Evolutionary conservation across 2,797 vertebrate genomes (phyloP).

Genomic region (Miichthys miiuy): DNA sequence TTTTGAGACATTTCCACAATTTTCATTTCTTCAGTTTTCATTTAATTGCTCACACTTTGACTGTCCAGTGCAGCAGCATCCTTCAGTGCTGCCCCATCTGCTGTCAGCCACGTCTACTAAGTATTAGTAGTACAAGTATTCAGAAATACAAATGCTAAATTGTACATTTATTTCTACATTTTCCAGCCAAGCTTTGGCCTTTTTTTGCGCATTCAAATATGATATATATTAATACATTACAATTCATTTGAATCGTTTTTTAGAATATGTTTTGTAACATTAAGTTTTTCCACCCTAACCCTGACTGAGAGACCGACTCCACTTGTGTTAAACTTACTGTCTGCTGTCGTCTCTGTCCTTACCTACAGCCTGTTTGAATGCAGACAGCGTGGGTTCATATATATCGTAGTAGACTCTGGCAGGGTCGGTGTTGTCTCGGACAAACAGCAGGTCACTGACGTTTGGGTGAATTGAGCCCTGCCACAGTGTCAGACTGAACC

Average conservation of each 20-base stretch:
- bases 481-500: slow-evolving; percentile 91
- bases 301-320: too few relatives aligned
- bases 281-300: too few relatives aligned
- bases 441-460: slow-evolving; percentile 87
- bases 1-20: not conserved
- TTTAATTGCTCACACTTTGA: not conserved
- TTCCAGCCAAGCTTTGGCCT: too few relatives aligned
- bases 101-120: not conserved
- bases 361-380: slow-evolving; percentile 86
- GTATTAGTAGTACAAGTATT: too few relatives aligned
- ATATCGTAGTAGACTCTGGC: slow-evolving; percentile 89
- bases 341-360: slow-evolving; percentile 39
- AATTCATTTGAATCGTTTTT: too few relatives aligned
- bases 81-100: not conserved
- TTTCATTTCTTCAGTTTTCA: too few relatives aligned
- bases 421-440: slow-evolving; percentile 86
- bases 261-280: too few relatives aligned
- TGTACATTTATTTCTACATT: too few relatives aligned
- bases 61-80: not conserved
- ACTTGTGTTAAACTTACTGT: too few relatives aligned
- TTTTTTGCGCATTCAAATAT: too few relatives aligned
- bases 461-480: slow-evolving; percentile 82
- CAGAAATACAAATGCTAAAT: too few relatives aligned
- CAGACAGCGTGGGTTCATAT: slow-evolving; percentile 87
- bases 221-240: too few relatives aligned